Percentiles rank a stretch among this genome's conserved stretches.
Evolutionary conservation across 2,888 invertebrate species (phyloP).

Genomic region (Lasioglossum zephyrum): DNA sequence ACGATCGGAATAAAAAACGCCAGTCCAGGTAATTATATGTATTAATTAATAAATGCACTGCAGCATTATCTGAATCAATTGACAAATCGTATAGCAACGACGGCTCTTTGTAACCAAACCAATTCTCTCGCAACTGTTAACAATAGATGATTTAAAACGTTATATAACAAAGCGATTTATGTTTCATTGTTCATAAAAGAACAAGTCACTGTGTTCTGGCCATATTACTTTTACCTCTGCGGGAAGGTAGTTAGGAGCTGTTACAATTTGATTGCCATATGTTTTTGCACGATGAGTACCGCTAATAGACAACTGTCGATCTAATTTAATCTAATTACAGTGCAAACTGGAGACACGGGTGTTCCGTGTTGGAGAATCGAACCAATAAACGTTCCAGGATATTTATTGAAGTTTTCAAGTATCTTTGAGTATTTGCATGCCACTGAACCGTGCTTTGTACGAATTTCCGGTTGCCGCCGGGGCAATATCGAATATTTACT

Average conservation of each 20-base stretch:
- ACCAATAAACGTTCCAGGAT: not conserved
- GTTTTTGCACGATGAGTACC: not conserved
- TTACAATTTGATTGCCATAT: not conserved
- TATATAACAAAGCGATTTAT: not conserved
- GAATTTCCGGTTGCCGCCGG: slow-evolving; percentile 13
- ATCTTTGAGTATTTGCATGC: slow-evolving; percentile 13
- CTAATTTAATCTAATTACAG: not conserved
- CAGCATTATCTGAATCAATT: not conserved
- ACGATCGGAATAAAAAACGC: not conserved
- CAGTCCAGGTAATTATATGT: not conserved
- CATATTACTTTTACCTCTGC: not conserved
- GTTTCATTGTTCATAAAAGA: no score
- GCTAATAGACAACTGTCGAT: not conserved
- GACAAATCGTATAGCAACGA: not conserved
- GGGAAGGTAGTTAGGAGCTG: no score
- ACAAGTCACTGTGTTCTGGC: not conserved
- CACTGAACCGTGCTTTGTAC: not conserved
- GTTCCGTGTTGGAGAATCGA: not conserved
- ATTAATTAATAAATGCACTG: not conserved
- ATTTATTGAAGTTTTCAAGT: slow-evolving; percentile 13
- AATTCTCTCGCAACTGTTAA: not conserved
- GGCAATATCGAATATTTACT: slow-evolving; percentile 37
- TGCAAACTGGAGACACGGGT: not conserved
- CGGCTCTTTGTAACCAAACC: not conserved
- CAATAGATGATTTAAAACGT: not conserved